Evolutionary conservation across 1,140 invertebrate species (phyloP).

Genomic region (Ganaspis sp.): DNA sequence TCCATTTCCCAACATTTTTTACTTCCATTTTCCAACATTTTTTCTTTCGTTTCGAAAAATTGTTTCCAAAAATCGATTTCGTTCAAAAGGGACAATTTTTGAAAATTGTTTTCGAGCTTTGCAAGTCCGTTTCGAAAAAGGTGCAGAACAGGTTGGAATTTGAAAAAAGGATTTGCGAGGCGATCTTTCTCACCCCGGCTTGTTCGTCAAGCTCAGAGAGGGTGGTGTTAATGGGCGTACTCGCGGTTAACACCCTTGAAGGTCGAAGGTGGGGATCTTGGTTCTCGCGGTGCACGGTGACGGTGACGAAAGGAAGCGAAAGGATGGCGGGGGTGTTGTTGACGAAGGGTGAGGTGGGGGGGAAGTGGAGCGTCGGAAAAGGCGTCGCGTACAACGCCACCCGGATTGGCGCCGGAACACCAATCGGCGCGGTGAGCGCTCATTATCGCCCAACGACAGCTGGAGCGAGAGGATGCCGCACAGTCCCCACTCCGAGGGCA

Average conservation of each 20-base stretch:
- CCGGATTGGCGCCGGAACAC: slow-evolving; percentile 72
- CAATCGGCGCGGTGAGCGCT: slow-evolving; percentile 74
- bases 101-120: background rate
- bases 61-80: too few relatives aligned
- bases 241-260: slow-evolving; percentile 75
- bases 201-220: slow-evolving; percentile 44
- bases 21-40: too few relatives aligned
- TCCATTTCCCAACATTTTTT: background rate
- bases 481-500: slow-evolving; percentile 37
- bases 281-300: slow-evolving; percentile 34
- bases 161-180: background rate
- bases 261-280: slow-evolving; percentile 32
- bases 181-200: slow-evolving; percentile 32
- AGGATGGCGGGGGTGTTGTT: slow-evolving; percentile 22
- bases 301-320: slow-evolving; percentile 30
- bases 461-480: slow-evolving; percentile 45
- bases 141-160: too few relatives aligned
- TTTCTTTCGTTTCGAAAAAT: too few relatives aligned
- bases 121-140: too few relatives aligned
- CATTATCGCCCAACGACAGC: slow-evolving; percentile 70
- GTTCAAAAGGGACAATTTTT: too few relatives aligned
- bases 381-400: slow-evolving; percentile 73
- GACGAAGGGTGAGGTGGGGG: slow-evolving; percentile 38
- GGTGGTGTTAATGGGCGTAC: slow-evolving; percentile 75
- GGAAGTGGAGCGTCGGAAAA: slow-evolving; percentile 67